Percentiles rank a stretch among this genome's conserved stretches.
These are phyloP conservation scores for Chrysogorgia sp. DNA, from an alignment of 92 coral and sea anemone species.

Conservation along the genomic window DNA sequence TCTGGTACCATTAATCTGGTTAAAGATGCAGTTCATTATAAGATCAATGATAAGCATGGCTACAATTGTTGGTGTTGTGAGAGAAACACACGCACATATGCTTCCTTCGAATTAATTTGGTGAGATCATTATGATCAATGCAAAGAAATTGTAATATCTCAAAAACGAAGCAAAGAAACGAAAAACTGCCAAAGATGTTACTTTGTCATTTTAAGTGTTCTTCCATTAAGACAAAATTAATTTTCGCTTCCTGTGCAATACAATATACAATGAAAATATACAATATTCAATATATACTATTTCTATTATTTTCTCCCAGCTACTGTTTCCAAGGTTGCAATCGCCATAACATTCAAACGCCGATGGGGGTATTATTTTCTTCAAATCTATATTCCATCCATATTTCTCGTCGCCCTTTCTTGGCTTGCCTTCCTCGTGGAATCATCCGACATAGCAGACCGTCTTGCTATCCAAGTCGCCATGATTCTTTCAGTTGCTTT, in stretches of 20 bases:
- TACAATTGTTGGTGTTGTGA: no score
- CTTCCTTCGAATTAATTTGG: no score
- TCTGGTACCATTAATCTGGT: no score
- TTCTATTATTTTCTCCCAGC: constrained; percentile 37
- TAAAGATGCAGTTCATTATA: no score
- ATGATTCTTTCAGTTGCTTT: constrained; percentile 73
- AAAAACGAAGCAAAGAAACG: no score
- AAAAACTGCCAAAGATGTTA: no score
- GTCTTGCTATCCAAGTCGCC: constrained; percentile 81
- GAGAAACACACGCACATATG: no score
- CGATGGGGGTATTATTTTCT: constrained; percentile 71
- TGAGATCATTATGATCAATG: no score
- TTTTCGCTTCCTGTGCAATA: neutral
- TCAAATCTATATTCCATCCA: constrained; percentile 70
- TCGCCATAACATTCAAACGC: constrained; percentile 59
- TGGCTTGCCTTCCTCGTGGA: constrained; percentile 84
- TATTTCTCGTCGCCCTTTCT: constrained; percentile 70
- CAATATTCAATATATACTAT: no score
- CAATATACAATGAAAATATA: neutral
- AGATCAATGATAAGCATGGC: no score
- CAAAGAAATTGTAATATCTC: no score
- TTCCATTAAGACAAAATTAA: neutral
- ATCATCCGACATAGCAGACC: constrained; percentile 71
- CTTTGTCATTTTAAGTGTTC: no score
- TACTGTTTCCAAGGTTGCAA: constrained; percentile 41